Base-by-base conservation (phyloP, 2,797 vertebrate genomes). In the Vipera latastei region DNA sequence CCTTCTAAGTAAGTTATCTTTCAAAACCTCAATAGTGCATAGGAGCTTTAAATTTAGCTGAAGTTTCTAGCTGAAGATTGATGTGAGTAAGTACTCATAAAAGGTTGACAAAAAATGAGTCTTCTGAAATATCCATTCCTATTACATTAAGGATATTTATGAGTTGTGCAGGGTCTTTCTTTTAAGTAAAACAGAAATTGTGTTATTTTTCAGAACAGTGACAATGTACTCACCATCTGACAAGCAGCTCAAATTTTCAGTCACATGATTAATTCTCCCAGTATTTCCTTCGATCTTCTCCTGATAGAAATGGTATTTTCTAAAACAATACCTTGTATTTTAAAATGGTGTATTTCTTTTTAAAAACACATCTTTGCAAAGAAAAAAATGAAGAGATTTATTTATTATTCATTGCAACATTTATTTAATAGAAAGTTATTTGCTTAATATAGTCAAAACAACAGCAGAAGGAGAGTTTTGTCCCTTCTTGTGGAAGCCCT, bases 211-310 rank as follows among this genome's bases (percentile, higher is more conserved):
- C 44, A 51, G 44, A 65, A 44, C 2, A 9, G 28, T 20, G 57
- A 56, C 86, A 69, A 44, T 28, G 69, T 89, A 94, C 95, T 96
- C 94, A 95, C 96, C 95, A 95, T 90, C 92, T 94, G 91, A 95
- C 86, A 94, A 55, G 86, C 89, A 92, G 73, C 87, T 87, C 78
- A 85, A 85, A 86, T 91, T 92, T 92, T 91, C 94, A 96, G 92
- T 97, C 95, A 97, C 96, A 95, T 89, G 55, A 89, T 86, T 93
- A 86, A 85, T 61, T 69, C 86, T 93, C 94, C 65, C 87, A 94
- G 0, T 85, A 86, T 69, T 90, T 95, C 56, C 78, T 96, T 89
- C 93, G 93, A 89, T 94, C 93, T n/a, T 85, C 86, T 90, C 88
- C 89, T 53, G 89, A 90, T 6, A 90, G 85, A 26, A 91, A 94